phyloP scores from a whole-genome alignment of 2,113 vertebrate genomes.

The Oreochromis spilurus region DNA sequence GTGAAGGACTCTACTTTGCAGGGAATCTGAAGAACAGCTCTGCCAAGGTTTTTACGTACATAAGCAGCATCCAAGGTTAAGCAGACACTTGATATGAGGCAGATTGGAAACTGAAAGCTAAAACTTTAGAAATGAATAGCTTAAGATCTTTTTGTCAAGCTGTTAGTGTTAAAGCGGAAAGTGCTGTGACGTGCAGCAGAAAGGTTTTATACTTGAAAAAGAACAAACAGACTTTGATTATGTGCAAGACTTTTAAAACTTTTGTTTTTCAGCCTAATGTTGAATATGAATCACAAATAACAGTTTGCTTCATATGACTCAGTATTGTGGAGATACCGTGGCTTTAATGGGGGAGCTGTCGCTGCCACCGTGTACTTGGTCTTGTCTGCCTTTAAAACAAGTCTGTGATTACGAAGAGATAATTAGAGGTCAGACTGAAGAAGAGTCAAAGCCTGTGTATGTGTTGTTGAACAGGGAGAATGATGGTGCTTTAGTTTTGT shows the following conservation, averaged over 20 bases:
- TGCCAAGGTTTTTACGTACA: not conserved
- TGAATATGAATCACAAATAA: not conserved
- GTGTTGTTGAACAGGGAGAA: not conserved
- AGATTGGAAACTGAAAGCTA: not conserved
- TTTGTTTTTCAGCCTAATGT: not conserved
- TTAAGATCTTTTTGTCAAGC: not conserved
- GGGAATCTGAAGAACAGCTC: not conserved
- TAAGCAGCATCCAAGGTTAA: not conserved
- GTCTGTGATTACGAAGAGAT: not conserved
- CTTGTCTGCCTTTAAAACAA: not conserved
- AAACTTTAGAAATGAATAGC: not conserved
- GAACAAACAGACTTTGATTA: not conserved
- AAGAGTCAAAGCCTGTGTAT: not conserved
- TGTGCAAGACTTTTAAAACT: not conserved
- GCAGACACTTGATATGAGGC: not conserved
- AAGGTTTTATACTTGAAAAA: not conserved
- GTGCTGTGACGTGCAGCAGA: not conserved
- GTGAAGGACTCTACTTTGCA: not conserved
- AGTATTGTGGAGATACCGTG: fast-evolving
- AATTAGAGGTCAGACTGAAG: fast-evolving
- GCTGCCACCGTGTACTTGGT: not conserved
- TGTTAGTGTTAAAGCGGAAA: not conserved
- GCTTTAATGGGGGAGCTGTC: not conserved
- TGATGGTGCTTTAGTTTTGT: not conserved
- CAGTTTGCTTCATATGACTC: not conserved